Base-by-base conservation (phyloP, 2,797 vertebrate genomes). In the Gadopsis marmoratus region DNA sequence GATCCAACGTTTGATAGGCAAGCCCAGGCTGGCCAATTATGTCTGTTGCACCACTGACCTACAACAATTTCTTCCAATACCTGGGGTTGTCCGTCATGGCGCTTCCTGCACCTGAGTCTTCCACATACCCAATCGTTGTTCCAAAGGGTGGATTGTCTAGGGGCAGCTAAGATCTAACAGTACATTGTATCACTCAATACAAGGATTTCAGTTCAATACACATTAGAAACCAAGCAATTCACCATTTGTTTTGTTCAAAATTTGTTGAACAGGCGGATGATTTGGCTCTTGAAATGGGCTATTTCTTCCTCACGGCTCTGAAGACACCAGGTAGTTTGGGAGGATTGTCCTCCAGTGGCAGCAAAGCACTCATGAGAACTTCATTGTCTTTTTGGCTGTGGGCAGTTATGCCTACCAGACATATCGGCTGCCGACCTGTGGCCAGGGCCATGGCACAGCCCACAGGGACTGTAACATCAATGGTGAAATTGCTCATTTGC, bases 401-500 rank as follows among this genome's bases (percentile, higher is more conserved):
- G 26, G 74, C 54, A 76, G 65, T 62, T 61, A 47, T 65, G 70
- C 47, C 70, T 67, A 31, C 56, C 53, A 64, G 60, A 81, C 47
- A 23, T 43, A 72, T 67, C 41, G 69, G 37, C 75, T 76, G 51
- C 61, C 21, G 17, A 47, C 79, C 55, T 66, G 77, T 54, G 54
- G 66, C 60, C 64, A 21, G 43, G 51, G 70, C 77, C 26, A 2
- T 47, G 72, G 71, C 78, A 62, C 58, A 33, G 67, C 55, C 67
- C 50, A 50, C 39, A 73, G 73, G 8, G 17, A 47, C 72, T 75
- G 39, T 17, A 69, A 58, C 74, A 80, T 48, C 33, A 3, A 10
- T 17, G 50, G 19, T 55, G 63, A 78, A 74, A 81, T 61, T 66
- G 43, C 63, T 78, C 41, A 43, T 87, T 81, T 86, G 61, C 67